Evolutionary conservation across 2,797 vertebrate genomes (phyloP), one percentile per base, ranked within the genome.

Genomic region (Pterois miles): DNA sequence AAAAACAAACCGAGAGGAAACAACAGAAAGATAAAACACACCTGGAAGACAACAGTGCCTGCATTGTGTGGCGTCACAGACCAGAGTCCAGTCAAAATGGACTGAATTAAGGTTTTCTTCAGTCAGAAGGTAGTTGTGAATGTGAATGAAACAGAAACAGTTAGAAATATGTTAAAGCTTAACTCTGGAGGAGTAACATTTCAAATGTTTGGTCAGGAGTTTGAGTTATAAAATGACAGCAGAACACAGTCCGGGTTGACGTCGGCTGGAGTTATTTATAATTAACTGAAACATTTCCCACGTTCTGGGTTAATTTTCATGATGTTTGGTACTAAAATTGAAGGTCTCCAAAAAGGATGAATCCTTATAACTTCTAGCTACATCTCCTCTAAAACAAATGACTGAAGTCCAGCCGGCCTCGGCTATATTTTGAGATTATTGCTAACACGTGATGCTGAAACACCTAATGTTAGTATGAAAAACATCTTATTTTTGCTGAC

Each of bases 21-120:
- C 68, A 60, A 64, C n/a, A 27, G 31, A 9, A 23, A 67, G 43
- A 33, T 2, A 36, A 59, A 74, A 74, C 6, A 20, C 22, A 36
- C 29, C 4, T 62, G 78, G 73, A 83, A 71, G 83, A 78, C 50
- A 2, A 58, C 33, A 59, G 68, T 1, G 77, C 72, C 81, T 33
- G 71, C 60, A 33, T 2, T 1, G 50, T 4, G n/a, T 46, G 14
- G 16, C 12, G 54, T 72, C 18, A 4, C 46, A 48, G 18, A 34
- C 54, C 43, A 23, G 8, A 23, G 53, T 29, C 14, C 1, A 54
- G 22, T 50, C 59, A 80, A 52, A 73, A 63, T 11, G 38, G 23
- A 29, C 8, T 0, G 11, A 78, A 64, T 52, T 8, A 6, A 68
- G 8, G 25, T 27, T 67, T 76, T 7, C 65, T 76, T 23, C 20